A percentile compares a stretch with the other conserved stretches of the same genome.
Evolutionary conservation across 23 tunicate species (phyloP).

Genomic region (Clavelina lepadiformis): DNA sequence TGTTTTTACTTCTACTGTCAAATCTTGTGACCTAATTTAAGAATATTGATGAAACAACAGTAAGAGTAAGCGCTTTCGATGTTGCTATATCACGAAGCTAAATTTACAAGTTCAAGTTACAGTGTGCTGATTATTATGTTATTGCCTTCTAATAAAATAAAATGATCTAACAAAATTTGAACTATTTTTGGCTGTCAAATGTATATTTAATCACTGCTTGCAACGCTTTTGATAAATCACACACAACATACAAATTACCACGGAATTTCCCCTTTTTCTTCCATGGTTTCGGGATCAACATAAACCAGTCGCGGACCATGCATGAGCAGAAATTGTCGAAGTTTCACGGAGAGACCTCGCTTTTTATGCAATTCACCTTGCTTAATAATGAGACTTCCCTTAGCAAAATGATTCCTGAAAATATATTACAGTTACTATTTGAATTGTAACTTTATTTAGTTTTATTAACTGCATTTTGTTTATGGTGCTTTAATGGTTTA

Average conservation of each 20-base stretch:
- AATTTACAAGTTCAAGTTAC: too few species aligned
- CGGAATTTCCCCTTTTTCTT: constrained; percentile 59
- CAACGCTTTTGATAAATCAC: too few species aligned
- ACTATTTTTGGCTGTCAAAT: neutral
- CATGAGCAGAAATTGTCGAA: constrained; percentile 35
- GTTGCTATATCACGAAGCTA: too few species aligned
- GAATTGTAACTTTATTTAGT: neutral
- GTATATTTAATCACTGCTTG: too few species aligned
- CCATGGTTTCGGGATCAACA: constrained; percentile 40
- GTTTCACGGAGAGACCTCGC: constrained; percentile 40
- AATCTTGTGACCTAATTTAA: constrained; percentile 39
- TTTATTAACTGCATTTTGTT: neutral
- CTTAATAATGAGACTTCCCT: constrained; percentile 37
- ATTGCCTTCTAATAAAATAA: constrained; percentile 1
- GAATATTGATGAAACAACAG: too few species aligned
- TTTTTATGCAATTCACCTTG: constrained; percentile 44
- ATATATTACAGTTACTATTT: neutral
- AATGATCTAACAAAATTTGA: neutral
- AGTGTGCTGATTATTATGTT: too few species aligned
- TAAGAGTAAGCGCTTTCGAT: too few species aligned
- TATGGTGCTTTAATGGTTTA: neutral
- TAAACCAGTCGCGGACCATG: constrained; percentile 41
- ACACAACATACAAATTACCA: constrained; percentile 17
- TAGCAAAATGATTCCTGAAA: constrained; percentile 40
- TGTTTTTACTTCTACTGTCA: constrained; percentile 42